phyloP scores from a whole-genome alignment of 2,797 vertebrate genomes.

The Anguilla pacifica region DNA sequence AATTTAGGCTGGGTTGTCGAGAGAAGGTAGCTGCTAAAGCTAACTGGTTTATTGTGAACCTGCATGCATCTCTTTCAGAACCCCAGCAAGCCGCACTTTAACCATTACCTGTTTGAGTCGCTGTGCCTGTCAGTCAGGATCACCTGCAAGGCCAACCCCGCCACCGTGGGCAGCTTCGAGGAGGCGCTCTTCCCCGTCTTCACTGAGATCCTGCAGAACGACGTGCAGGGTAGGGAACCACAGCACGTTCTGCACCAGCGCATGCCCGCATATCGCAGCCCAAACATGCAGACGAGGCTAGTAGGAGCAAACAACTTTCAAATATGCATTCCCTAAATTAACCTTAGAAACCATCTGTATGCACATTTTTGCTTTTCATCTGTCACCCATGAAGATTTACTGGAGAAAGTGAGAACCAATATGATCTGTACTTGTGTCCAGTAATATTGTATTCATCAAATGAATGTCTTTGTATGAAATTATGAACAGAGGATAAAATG shows the following conservation, averaged over 20 bases:
- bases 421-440: not conserved
- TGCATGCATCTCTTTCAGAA: constrained; percentile 74
- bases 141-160: constrained; percentile 91
- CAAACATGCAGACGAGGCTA: not conserved
- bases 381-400: not conserved
- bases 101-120: constrained; percentile 98
- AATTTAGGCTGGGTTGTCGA: not conserved
- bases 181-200: constrained; percentile 97
- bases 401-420: not conserved
- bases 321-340: not conserved
- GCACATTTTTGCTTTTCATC: not conserved
- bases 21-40: not conserved
- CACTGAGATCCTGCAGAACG: constrained; percentile 95
- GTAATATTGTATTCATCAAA: not conserved
- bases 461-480: not conserved
- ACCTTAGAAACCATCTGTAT: not conserved
- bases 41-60: not conserved
- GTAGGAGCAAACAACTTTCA: too few species aligned
- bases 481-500: not conserved
- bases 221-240: constrained; percentile 85
- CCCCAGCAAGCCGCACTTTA: constrained; percentile 98
- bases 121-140: constrained; percentile 94
- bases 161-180: constrained; percentile 90
- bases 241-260: not conserved
- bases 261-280: not conserved